phyloP scores from a whole-genome alignment of 1,140 invertebrate species.

The Drosophila novamexicana region DNA sequence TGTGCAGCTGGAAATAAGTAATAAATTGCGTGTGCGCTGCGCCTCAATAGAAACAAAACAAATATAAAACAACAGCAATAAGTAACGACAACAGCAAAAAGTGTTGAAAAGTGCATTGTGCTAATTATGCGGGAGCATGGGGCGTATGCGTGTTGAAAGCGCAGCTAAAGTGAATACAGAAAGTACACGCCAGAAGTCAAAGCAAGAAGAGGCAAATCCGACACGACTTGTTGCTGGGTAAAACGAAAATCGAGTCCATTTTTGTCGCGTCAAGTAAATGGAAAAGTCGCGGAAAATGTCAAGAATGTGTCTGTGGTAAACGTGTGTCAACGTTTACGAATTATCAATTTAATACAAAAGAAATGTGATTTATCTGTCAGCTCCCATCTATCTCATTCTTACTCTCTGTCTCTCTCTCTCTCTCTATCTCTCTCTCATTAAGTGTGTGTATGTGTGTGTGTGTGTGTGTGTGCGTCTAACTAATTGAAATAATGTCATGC shows the following conservation, averaged over 20 bases:
- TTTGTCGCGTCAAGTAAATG: constrained; percentile 27
- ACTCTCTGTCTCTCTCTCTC: background rate
- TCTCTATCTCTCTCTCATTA: constrained; percentile 1
- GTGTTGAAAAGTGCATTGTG: constrained; percentile 75
- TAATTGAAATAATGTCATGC: constrained; percentile 82
- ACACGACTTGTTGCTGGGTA: constrained; percentile 63
- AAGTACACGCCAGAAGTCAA: constrained; percentile 33
- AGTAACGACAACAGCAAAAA: constrained; percentile 17
- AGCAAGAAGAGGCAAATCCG: constrained; percentile 18
- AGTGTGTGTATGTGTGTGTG: constrained; percentile 26
- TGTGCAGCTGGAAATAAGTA: constrained; percentile 36
- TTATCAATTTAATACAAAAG: constrained; percentile 13
- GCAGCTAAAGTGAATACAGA: constrained; percentile 57
- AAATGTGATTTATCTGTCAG: constrained; percentile 51
- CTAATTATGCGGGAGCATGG: constrained; percentile 72
- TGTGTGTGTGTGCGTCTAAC: constrained; percentile 40
- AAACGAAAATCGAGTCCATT: constrained; percentile 56
- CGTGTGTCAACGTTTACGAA: constrained; percentile 16
- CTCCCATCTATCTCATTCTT: background rate
- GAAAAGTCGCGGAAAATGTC: constrained; percentile 3
- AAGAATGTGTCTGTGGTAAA: constrained; percentile 14
- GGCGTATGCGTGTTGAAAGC: constrained; percentile 69
- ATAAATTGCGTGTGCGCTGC: constrained; percentile 34
- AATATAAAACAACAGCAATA: background rate
- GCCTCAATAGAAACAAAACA: constrained; percentile 5